These are phyloP conservation scores for Clarias platycephalus DNA, from an alignment of 2,797 vertebrate species.

Conservation along the genomic window DNA sequence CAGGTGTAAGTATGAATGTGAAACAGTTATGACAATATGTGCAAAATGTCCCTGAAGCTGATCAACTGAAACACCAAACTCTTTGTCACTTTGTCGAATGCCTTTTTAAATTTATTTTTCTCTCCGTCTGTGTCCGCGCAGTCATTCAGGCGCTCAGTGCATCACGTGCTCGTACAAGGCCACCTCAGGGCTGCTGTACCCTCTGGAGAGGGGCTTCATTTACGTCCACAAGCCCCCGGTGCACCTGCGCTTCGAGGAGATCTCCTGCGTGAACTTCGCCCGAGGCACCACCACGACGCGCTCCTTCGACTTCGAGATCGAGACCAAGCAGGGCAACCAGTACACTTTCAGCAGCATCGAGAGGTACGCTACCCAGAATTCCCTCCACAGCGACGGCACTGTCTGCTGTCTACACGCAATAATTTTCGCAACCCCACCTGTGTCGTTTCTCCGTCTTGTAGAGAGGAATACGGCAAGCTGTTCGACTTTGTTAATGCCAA, in stretches of 20 bases:
- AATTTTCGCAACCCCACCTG: background rate
- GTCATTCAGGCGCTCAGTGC: conserved; percentile 93
- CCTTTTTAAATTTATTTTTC: background rate
- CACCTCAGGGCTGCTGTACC: conserved; percentile 92
- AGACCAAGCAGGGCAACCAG: conserved; percentile 95
- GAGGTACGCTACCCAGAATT: conserved; percentile 71
- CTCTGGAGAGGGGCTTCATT: conserved; percentile 94
- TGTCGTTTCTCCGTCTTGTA: conserved; percentile 49
- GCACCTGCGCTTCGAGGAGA: conserved; percentile 95
- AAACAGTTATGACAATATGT: too few species aligned
- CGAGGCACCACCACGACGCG: conserved; percentile 94
- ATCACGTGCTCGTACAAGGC: conserved; percentile 98
- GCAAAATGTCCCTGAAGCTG: background rate
- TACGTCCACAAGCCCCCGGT: conserved; percentile 96
- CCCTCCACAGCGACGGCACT: background rate
- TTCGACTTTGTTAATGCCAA: conserved; percentile 97
- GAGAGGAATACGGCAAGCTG: conserved; percentile 96
- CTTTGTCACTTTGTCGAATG: background rate
- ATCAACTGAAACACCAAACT: background rate
- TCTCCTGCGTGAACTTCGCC: conserved; percentile 94
- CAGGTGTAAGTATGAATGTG: too few species aligned
- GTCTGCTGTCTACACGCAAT: background rate
- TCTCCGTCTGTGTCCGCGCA: conserved; percentile 51
- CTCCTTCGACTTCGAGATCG: conserved; percentile 97
- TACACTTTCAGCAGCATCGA: conserved; percentile 99